phyloP scores from a whole-genome alignment of 2,888 invertebrate genomes.

The Epiblema foenella region DNA sequence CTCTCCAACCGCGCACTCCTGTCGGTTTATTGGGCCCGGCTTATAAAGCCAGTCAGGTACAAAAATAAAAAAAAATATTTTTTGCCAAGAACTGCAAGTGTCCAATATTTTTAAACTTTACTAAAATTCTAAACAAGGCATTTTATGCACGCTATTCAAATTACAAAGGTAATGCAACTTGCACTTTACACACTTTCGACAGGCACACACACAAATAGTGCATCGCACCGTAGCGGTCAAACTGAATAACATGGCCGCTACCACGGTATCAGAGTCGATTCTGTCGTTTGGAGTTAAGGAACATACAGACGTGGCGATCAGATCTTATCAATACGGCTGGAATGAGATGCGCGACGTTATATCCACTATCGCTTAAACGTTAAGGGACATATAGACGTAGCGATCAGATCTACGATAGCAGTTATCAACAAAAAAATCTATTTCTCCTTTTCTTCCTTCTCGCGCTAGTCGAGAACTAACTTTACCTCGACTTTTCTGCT shows the following conservation, averaged over 20 bases:
- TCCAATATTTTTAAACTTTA: neutral
- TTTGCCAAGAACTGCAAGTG: neutral
- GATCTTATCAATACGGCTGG: neutral
- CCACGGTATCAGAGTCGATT: slow-evolving; percentile 1
- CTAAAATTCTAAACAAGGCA: neutral
- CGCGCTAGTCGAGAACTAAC: too few species aligned
- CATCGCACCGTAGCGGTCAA: slow-evolving; percentile 20
- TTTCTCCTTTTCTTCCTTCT: too few species aligned
- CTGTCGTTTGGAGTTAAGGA: neutral
- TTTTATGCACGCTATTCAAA: neutral
- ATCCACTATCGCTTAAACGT: too few species aligned
- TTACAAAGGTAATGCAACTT: slow-evolving; percentile 1
- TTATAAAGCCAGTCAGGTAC: too few species aligned
- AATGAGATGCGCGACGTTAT: too few species aligned
- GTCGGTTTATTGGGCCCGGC: too few species aligned
- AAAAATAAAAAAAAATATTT: too few species aligned
- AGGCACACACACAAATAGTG: neutral
- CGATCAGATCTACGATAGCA: too few species aligned
- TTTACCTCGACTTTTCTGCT: too few species aligned
- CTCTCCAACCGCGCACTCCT: too few species aligned
- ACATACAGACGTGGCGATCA: neutral
- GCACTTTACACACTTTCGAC: slow-evolving; percentile 8
- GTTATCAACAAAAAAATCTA: too few species aligned
- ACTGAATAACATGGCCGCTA: slow-evolving; percentile 30
- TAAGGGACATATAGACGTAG: too few species aligned